Evolutionary conservation across 2,797 vertebrate genomes (phyloP).

Genomic region (Tamandua tetradactyla): DNA sequence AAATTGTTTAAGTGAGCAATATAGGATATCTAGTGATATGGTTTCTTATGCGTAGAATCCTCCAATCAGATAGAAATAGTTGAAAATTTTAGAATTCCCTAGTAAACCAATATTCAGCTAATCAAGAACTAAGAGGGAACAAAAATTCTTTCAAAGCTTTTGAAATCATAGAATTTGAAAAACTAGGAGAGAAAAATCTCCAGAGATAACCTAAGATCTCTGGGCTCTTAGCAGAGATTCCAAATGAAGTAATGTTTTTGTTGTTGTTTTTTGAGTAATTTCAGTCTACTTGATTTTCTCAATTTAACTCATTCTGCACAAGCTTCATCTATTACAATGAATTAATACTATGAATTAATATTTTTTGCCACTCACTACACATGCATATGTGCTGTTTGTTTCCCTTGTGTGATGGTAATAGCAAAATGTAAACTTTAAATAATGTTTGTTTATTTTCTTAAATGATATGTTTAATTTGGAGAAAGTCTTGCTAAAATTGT

Average conservation of each 20-base stretch:
- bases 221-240: background rate
- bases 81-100: slow-evolving; percentile 27
- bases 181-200: background rate
- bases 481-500: slow-evolving; percentile 8
- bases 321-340: background rate
- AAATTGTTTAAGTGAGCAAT: background rate
- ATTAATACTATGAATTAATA: background rate
- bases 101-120: background rate
- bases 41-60: background rate
- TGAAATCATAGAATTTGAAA: background rate
- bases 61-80: background rate
- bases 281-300: background rate
- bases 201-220: background rate
- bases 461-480: slow-evolving; percentile 29
- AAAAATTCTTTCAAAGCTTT: background rate
- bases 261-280: background rate
- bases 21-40: background rate
- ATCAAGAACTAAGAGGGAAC: background rate
- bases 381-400: background rate
- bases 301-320: background rate
- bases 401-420: background rate
- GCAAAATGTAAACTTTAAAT: background rate
- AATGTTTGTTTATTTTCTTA: slow-evolving; percentile 41
- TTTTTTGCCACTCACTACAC: background rate
- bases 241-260: background rate